Conservation (phyloP, 2,113 vertebrate genomes). For the Heptranchias perlo region DNA sequence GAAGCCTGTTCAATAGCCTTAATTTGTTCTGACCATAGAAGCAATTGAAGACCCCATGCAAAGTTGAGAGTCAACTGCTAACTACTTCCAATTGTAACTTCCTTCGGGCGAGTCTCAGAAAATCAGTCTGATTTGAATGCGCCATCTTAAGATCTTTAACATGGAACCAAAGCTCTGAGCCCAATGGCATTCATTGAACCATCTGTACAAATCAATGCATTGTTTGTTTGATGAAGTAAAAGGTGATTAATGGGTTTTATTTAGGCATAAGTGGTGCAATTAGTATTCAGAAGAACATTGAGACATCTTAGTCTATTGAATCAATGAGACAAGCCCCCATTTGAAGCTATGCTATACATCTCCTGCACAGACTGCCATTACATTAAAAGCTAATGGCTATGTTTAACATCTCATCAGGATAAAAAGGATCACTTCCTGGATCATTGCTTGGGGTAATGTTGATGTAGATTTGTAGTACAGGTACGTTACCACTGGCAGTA, state of each 20-base stretch:
- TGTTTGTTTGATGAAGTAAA: neutral
- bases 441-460: neutral
- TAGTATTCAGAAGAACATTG: constrained; percentile 10
- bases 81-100: neutral
- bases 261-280: neutral
- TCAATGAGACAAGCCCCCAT: neutral
- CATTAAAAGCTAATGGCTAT: neutral
- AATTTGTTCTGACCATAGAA: neutral
- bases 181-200: neutral
- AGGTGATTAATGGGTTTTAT: neutral
- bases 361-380: neutral
- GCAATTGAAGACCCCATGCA: neutral
- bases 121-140: neutral
- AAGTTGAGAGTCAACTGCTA: neutral
- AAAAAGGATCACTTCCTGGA: neutral
- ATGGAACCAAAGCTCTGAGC: neutral
- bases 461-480: neutral
- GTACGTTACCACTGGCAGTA: neutral
- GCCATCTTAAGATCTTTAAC: neutral
- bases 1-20: neutral
- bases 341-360: neutral
- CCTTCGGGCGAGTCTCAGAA: neutral
- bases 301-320: constrained; percentile 5
- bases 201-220: constrained; percentile 16
- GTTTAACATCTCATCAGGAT: neutral